Percentiles rank a stretch among this genome's conserved stretches.
These are phyloP conservation scores for Hirtodrosophila histrioides DNA, from an alignment of 2,888 invertebrate genomes.

Conservation along the genomic window DNA sequence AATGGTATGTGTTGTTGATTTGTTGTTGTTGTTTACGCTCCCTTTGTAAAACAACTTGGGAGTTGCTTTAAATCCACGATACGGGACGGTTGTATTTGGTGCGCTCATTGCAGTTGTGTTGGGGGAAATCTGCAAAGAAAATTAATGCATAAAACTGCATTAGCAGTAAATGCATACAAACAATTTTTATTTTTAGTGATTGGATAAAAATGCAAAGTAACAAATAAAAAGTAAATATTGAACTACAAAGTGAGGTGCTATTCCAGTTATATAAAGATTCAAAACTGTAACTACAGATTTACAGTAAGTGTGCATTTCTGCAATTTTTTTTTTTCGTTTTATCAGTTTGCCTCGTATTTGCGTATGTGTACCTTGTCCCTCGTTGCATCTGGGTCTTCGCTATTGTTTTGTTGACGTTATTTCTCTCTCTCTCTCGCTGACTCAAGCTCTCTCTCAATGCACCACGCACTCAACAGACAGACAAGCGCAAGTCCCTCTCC, in stretches of 20 bases:
- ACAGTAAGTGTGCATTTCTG: slow-evolving; percentile 63
- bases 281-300: slow-evolving; percentile 59
- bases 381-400: slow-evolving; percentile 48
- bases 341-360: slow-evolving; percentile 43
- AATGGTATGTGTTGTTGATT: no score
- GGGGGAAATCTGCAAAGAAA: slow-evolving; percentile 17
- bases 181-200: not conserved
- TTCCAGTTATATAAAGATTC: slow-evolving; percentile 57
- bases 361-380: slow-evolving; percentile 17
- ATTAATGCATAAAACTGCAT: slow-evolving; percentile 12
- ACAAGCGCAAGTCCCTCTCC: not conserved
- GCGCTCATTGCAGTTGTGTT: slow-evolving; percentile 10
- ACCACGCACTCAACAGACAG: slow-evolving; percentile 37
- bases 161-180: slow-evolving; percentile 12
- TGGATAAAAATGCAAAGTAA: not conserved
- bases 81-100: slow-evolving; percentile 16
- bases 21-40: slow-evolving; percentile 14
- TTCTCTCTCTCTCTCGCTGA: slow-evolving; percentile 5
- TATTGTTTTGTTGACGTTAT: slow-evolving; percentile 42
- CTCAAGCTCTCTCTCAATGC: slow-evolving; percentile 7
- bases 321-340: slow-evolving; percentile 47
- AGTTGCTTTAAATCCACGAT: slow-evolving; percentile 25
- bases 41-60: slow-evolving; percentile 4
- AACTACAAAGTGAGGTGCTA: slow-evolving; percentile 9
- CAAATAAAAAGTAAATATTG: not conserved